These are phyloP conservation scores for Lerista edwardsae DNA, from an alignment of 2,797 vertebrate genomes.

Conservation along the genomic window DNA sequence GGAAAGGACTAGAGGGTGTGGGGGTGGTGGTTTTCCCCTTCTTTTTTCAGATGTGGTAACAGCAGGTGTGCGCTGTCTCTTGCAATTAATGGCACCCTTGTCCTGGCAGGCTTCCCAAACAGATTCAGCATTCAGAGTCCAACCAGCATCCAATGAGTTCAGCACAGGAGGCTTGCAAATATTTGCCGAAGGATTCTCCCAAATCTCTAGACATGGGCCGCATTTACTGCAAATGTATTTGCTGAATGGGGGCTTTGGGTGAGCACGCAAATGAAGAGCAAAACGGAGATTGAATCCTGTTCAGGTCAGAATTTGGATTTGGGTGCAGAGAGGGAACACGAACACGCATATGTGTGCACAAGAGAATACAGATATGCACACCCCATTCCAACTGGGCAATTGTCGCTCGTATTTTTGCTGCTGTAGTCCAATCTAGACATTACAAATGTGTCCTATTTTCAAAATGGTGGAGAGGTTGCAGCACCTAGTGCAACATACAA, in stretches of 20 bases:
- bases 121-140: background rate
- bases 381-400: background rate
- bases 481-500: too few species aligned
- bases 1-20: background rate
- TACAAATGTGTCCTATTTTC: background rate
- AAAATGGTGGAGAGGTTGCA: background rate
- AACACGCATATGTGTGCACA: background rate
- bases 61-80: constrained; percentile 5
- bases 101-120: background rate
- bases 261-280: constrained; percentile 55
- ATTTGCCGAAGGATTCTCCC: constrained; percentile 66
- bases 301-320: accelerated
- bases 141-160: background rate
- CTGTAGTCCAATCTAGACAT: too few species aligned
- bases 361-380: background rate
- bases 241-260: constrained; percentile 21
- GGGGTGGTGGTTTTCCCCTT: background rate
- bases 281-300: background rate
- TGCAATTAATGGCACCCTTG: accelerated
- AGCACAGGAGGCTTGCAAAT: constrained; percentile 39
- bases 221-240: constrained; percentile 58
- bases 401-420: background rate
- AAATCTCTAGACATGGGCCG: constrained; percentile 41
- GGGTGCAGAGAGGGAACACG: background rate
- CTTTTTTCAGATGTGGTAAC: background rate